Evolutionary conservation across 2,888 invertebrate genomes (phyloP), one percentile per base, ranked within the genome.

Genomic region (Thecocarcelia acutangulata): DNA sequence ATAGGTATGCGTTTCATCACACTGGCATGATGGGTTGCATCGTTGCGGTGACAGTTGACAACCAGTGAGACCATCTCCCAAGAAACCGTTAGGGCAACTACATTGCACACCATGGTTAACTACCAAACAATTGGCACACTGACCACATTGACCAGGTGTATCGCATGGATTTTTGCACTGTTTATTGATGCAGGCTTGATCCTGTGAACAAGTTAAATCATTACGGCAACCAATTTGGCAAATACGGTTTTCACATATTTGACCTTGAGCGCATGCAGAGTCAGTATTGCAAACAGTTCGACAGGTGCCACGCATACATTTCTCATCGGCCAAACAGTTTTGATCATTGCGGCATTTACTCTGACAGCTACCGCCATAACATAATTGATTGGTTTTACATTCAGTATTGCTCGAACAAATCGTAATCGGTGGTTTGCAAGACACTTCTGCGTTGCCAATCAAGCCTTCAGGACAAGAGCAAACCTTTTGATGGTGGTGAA

Each of bases 201-300:
- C 92, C 80, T 91, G 92, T 9, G 94, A 92, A 88, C 97, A 97
- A 13, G 94, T 93, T 54, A 94, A 94, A 88, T 97, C 97, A 87
- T 94, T 96, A 79, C 97, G 93, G 88, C 97, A 97, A 56, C 97
- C 97, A 86, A 94, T 93, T 87, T 96, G 94, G 88, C 97, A 97
- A 83, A 97, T 92, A 86, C 97, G 93, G 86, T 95, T 96, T 89
- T 96, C 95, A 87, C 97, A 97, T 86, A 97, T 96, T 90, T 97
- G 96, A 84, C 95, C 94, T 13, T 93, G 92, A 19, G 93, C 93
- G 87, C 97, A 97, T 79, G 95, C 94, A 13, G 94, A 93, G 88
- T 97, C 97, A 68, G 94, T 96, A 88, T 97, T 97, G 88, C 97
- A 97, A 37, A 97, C 94, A 1, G 95, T 93, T 90, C 95, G 94